Percentiles rank a stretch among this genome's conserved stretches.
phyloP scores from a whole-genome alignment of 2,888 invertebrate genomes.

The Tetragnatha montana region DNA sequence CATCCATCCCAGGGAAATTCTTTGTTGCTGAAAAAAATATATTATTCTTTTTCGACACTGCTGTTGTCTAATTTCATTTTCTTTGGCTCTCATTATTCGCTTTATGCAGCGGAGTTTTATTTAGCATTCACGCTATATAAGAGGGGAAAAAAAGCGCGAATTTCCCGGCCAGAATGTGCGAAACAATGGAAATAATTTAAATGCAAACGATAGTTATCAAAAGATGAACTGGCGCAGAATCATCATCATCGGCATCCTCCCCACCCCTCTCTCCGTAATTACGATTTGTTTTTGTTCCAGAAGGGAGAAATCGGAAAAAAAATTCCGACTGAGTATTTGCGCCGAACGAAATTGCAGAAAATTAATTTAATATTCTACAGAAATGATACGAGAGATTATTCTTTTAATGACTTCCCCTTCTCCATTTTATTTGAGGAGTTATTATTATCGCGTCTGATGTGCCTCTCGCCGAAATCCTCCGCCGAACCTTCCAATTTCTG shows the following conservation, averaged over 20 bases:
- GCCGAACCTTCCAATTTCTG: neutral
- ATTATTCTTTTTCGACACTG: slow-evolving; percentile 15
- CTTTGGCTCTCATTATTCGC: slow-evolving; percentile 1
- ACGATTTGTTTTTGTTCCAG: slow-evolving; percentile 48
- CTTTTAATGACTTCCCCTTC: slow-evolving; percentile 53
- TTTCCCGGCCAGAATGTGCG: slow-evolving; percentile 10
- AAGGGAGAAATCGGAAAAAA: slow-evolving; percentile 4
- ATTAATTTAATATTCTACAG: slow-evolving; percentile 56
- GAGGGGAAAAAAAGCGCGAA: slow-evolving; percentile 4
- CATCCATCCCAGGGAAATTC: neutral
- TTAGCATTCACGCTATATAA: no score
- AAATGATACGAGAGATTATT: slow-evolving; percentile 49
- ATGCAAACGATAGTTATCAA: slow-evolving; percentile 65
- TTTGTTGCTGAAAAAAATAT: slow-evolving; percentile 5
- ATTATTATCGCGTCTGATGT: neutral
- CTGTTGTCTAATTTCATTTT: slow-evolving; percentile 19
- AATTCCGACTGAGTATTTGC: slow-evolving; percentile 47
- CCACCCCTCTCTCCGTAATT: slow-evolving; percentile 29
- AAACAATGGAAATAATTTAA: slow-evolving; percentile 68
- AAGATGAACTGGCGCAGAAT: slow-evolving; percentile 44
- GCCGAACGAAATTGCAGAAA: slow-evolving; percentile 46
- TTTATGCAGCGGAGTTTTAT: neutral
- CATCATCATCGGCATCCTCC: neutral
- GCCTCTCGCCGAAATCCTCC: neutral
- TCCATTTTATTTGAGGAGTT: slow-evolving; percentile 29